Evolutionary conservation across 2,888 invertebrate genomes (phyloP).

Genomic region (Lycophotia porphyrea): DNA sequence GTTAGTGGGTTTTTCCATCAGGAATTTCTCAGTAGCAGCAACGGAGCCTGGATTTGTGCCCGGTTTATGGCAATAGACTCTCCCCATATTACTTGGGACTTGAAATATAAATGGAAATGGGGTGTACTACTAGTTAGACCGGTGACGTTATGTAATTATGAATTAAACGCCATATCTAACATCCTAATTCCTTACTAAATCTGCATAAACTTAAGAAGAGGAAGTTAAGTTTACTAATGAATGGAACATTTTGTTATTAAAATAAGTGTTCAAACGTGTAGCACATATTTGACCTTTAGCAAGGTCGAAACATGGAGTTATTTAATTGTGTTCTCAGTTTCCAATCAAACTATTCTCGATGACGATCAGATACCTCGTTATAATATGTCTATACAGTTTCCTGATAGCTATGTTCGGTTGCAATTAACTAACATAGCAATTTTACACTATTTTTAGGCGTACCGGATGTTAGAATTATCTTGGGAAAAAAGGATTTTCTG

Average conservation of each 20-base stretch:
- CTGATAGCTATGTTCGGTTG: constrained; percentile 44
- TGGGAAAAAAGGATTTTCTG: neutral
- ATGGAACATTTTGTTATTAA: constrained; percentile 34
- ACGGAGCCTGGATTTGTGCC: no score
- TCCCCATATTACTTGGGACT: no score
- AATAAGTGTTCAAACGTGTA: constrained; percentile 22
- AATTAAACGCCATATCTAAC: neutral
- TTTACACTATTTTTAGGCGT: neutral
- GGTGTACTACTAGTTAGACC: no score
- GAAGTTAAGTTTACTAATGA: constrained; percentile 29
- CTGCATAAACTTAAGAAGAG: constrained; percentile 41
- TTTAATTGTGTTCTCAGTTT: constrained; percentile 59
- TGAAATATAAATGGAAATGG: no score
- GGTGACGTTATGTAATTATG: no score
- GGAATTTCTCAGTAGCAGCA: no score
- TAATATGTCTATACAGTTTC: constrained; percentile 48
- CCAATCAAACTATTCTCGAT: constrained; percentile 34
- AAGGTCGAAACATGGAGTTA: constrained; percentile 34
- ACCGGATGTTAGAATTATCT: neutral
- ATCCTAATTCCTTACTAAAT: neutral
- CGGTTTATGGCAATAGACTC: no score
- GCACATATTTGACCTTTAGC: constrained; percentile 53
- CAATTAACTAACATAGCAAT: constrained; percentile 23
- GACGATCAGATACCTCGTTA: constrained; percentile 18
- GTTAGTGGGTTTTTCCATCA: no score